Evolutionary conservation across 2,797 vertebrate species (phyloP).

Genomic region (Halcyon leucocephala): DNA sequence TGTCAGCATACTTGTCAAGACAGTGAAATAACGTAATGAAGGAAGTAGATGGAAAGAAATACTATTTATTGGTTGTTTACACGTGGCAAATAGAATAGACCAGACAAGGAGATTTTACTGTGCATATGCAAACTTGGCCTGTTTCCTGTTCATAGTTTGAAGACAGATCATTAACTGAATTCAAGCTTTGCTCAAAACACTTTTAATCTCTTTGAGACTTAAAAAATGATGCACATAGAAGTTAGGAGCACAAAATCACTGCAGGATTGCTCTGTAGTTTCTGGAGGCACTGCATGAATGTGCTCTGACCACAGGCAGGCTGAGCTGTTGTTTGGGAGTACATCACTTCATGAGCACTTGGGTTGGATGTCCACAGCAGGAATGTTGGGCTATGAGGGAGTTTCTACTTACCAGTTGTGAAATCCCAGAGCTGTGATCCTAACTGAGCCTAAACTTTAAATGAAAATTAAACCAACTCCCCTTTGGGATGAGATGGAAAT

Average conservation of each 20-base stretch:
- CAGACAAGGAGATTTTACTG: background rate
- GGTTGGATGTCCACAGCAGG: background rate
- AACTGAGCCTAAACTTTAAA: conserved; percentile 21
- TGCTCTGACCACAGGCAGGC: background rate
- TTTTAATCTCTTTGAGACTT: background rate
- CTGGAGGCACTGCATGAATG: accelerated
- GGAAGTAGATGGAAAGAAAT: background rate
- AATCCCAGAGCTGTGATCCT: conserved; percentile 7
- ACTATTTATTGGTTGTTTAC: background rate
- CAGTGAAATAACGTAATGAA: background rate
- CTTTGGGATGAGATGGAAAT: conserved; percentile 55
- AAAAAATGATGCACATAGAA: background rate
- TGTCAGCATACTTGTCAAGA: background rate
- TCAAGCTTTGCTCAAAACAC: background rate
- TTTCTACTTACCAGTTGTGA: background rate
- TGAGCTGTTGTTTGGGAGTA: background rate
- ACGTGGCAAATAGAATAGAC: background rate
- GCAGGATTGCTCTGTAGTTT: background rate
- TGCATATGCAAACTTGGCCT: background rate
- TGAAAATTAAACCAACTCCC: conserved; percentile 36
- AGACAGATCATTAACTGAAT: background rate
- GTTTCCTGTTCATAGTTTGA: background rate
- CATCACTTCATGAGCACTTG: background rate
- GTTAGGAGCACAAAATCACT: background rate
- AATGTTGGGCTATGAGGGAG: background rate